phyloP scores from a whole-genome alignment of 2,797 vertebrate genomes.

The Chanos chanos region DNA sequence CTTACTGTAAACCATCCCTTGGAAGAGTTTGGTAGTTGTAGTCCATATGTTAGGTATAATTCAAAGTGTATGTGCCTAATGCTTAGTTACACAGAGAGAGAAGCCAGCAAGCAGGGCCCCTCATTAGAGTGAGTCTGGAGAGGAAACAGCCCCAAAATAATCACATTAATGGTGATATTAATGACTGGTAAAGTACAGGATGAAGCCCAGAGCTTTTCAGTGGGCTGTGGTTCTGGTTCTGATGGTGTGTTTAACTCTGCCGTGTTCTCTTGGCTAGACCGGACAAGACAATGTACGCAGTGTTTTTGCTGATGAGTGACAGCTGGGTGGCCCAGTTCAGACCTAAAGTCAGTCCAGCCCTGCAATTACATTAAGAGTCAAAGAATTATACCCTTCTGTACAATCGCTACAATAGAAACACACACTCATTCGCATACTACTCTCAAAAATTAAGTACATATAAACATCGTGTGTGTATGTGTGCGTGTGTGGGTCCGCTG shows the following conservation, averaged over 20 bases:
- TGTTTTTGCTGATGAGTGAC: background rate
- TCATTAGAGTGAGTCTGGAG: background rate
- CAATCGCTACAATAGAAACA: constrained; percentile 28
- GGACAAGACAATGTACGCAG: background rate
- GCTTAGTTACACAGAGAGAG: too few species aligned
- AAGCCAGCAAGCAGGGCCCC: too few species aligned
- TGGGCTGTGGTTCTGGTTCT: background rate
- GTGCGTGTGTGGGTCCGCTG: constrained; percentile 45
- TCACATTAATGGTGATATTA: constrained; percentile 25
- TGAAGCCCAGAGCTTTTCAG: background rate
- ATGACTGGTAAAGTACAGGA: constrained; percentile 16
- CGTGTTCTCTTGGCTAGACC: background rate
- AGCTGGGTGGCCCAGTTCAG: constrained; percentile 28
- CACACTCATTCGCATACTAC: constrained; percentile 3
- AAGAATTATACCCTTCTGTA: constrained; percentile 16
- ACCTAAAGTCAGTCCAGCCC: constrained; percentile 17
- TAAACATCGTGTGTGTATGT: constrained; percentile 27
- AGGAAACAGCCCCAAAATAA: constrained; percentile 23
- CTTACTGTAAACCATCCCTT: too few species aligned
- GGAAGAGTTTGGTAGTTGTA: too few species aligned
- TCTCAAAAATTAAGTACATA: constrained; percentile 9
- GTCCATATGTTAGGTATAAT: too few species aligned
- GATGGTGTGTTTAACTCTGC: background rate
- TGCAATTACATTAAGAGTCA: constrained; percentile 21
- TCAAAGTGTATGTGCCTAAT: too few species aligned